Base-by-base conservation (phyloP, 2,888 invertebrate genomes). In the Conchocele bisecta region DNA sequence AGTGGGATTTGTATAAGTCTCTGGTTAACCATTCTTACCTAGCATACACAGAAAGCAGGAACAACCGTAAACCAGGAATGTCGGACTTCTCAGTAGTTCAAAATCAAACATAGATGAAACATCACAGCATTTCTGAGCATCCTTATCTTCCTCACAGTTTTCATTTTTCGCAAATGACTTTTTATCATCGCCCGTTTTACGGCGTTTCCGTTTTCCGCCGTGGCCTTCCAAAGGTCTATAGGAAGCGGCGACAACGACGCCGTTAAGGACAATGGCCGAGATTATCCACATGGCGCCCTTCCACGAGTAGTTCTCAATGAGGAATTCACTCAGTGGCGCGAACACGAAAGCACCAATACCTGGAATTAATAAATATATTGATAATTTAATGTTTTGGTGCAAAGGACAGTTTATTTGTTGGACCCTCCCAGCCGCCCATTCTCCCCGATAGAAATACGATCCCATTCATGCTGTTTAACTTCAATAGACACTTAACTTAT, bases 321-420 rank as follows among this genome's bases (percentile, higher is more conserved):
- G 92, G 2, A 87, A 78, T 22, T 92, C 48, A 94, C 94, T 96
- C 9, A 98, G 91, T 0, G 97, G 97, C 0, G 96, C 95, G 87
- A 98, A 94, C 0, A 96, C 91, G 88, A 97, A 96, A 6, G 95
- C 95, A 15, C 98, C 98, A n/a, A 98, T 96, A 15, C 98, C n/a
- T n/a, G n/a, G n/a, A n/a, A n/a, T n/a, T n/a, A n/a, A n/a, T n/a
- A n/a, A 98, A n/a, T n/a, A n/a, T n/a, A n/a, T n/a, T n/a, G n/a
- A n/a, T n/a, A n/a, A n/a, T n/a, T n/a, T n/a, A n/a, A n/a, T n/a
- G n/a, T n/a, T n/a, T n/a, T n/a, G n/a, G n/a, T n/a, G n/a, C n/a
- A n/a, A n/a, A n/a, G n/a, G n/a, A n/a, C n/a, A n/a, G n/a, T n/a
- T n/a, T n/a, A n/a, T n/a, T n/a, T n/a, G n/a, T n/a, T n/a, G n/a